Conservation (phyloP, 2,888 invertebrate species). For the Cynaeus angustus region DNA sequence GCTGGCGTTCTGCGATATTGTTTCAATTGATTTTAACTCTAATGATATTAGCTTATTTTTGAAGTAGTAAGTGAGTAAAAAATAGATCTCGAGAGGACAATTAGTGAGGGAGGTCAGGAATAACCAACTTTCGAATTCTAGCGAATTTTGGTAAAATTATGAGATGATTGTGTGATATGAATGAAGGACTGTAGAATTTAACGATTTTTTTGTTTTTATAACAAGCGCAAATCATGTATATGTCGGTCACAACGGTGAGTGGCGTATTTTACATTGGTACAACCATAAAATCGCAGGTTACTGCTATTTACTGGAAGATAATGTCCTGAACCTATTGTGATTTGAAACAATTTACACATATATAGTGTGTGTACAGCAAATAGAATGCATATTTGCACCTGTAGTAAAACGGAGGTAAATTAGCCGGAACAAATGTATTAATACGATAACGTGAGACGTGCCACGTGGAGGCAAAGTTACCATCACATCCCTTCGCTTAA, state of each 20-base stretch:
- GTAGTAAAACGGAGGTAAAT: not conserved
- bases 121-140: no score
- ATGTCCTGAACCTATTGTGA: conserved; percentile 26
- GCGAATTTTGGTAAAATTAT: no score
- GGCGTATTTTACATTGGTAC: not conserved
- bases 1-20: no score
- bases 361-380: conserved; percentile 3
- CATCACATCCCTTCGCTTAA: conserved; percentile 10
- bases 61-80: no score
- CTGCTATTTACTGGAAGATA: conserved; percentile 19
- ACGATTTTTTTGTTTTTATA: no score
- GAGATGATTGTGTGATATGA: no score
- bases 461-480: conserved; percentile 5
- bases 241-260: conserved; percentile 4
- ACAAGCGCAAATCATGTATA: not conserved
- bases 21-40: no score
- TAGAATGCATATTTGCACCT: conserved; percentile 1
- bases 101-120: no score
- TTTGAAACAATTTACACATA: conserved; percentile 23
- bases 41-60: no score
- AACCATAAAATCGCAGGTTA: conserved; percentile 12
- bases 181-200: no score
- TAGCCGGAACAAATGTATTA: conserved; percentile 17
- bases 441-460: conserved; percentile 4
- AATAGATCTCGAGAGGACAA: no score